Evolutionary conservation across 2,113 vertebrate species (phyloP).

Genomic region (Tragulus kanchil): DNA sequence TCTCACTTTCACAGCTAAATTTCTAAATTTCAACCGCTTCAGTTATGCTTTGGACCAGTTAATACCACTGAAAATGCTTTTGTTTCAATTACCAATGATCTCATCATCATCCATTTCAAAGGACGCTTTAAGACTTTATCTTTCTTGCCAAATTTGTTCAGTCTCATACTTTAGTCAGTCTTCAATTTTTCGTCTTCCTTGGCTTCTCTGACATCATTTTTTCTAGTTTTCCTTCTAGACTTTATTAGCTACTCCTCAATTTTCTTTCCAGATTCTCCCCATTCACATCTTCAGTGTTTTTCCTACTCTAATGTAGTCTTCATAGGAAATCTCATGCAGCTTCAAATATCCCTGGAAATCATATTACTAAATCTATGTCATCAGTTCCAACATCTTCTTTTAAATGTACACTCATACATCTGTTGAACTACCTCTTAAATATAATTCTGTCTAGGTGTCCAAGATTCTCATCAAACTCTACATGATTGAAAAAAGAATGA

Average conservation of each 20-base stretch:
- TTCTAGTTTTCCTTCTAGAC: not conserved
- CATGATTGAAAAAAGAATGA: not conserved
- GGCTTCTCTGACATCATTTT: not conserved
- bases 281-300: not conserved
- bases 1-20: not conserved
- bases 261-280: not conserved
- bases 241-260: not conserved
- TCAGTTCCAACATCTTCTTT: not conserved
- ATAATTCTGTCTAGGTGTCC: not conserved
- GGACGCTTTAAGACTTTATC: not conserved
- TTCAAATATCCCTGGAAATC: not conserved
- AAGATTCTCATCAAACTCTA: not conserved
- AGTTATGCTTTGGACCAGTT: not conserved
- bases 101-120: not conserved
- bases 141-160: slow-evolving; percentile 45
- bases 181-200: slow-evolving; percentile 7
- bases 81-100: not conserved
- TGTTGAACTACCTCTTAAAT: slow-evolving; percentile 18
- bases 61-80: not conserved
- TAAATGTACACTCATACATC: not conserved
- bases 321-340: not conserved
- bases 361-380: slow-evolving; percentile 11
- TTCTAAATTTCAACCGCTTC: slow-evolving; percentile 6
- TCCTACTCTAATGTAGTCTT: not conserved
- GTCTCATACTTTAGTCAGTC: not conserved